Base-by-base conservation (phyloP, 2,113 vertebrate species). In the Barbus barbus region DNA sequence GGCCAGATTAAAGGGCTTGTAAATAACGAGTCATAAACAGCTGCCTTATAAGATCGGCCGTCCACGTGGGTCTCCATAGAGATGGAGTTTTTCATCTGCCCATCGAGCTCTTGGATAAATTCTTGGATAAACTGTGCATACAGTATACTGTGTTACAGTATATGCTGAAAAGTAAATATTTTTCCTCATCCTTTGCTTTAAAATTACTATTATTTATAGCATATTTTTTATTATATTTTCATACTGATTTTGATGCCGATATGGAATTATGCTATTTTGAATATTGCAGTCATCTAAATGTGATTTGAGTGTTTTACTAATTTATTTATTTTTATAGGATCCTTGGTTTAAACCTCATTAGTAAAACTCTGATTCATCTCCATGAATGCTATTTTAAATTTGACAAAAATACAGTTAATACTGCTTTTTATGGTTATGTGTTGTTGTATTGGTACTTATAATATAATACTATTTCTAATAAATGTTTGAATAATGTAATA, bases 1-100 rank as follows among this genome's bases (percentile, higher is more conserved):
- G 90, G 83, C 91, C 90, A 92, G 90, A 94, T 93, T 93, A 92
- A 93, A 93, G 88, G 91, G 91, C 89, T 92, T 92, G 93, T 93
- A 91, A 92, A 92, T 90, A 93, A 94, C 91, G 89, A 88, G 86
- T 90, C 91, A 91, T 93, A 92, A 93, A 93, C 91, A 93, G 92
- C 91, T 92, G 91, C 89, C 88, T 88, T 84, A 90, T 90, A 91
- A 90, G 78, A 78, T 24, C 53, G 74, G 86, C 85, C 82, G 90
- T 91, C 89, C 87, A 90, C 91, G 89, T 90, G n/a, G n/a, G n/a
- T n/a, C n/a, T n/a, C n/a, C n/a, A n/a, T n/a, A n/a, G n/a, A n/a
- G n/a, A n/a, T n/a, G 82, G 51, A 89, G 78, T 86, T 89, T 88
- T 87, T 89, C 88, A 89, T 92, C 81, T 80, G 31, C 11, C 83